Conservation (phyloP, 2,797 vertebrate genomes). For the Smutsia gigantea region DNA sequence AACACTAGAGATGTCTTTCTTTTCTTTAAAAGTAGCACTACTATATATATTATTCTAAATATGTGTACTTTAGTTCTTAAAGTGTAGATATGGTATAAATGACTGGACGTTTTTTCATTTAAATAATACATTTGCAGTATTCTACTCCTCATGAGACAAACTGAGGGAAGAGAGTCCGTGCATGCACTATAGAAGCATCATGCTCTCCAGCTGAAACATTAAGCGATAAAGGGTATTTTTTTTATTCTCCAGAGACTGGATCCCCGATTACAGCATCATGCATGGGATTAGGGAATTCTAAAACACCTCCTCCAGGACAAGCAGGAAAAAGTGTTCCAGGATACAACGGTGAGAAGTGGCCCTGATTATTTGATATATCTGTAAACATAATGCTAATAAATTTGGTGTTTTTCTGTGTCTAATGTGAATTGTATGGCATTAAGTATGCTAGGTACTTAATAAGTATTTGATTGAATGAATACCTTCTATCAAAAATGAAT, state of each 20-base stretch:
- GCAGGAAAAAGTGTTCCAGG: conserved; percentile 96
- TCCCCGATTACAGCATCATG: conserved; percentile 96
- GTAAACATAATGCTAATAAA: neutral
- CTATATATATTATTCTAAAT: neutral
- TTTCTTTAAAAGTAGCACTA: neutral
- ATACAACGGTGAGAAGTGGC: conserved; percentile 92
- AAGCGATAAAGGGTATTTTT: neutral
- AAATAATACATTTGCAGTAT: neutral
- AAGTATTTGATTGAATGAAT: neutral
- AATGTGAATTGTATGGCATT: neutral
- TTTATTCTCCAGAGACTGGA: conserved; percentile 91
- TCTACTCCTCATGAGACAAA: neutral
- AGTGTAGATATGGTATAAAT: neutral
- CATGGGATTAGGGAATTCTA: conserved; percentile 92
- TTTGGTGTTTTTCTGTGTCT: neutral
- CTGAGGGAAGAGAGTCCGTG: too few relatives aligned
- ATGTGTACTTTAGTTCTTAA: neutral
- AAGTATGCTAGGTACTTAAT: neutral
- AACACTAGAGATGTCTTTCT: neutral
- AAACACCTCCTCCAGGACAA: conserved; percentile 94
- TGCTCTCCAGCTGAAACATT: neutral
- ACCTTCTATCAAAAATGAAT: neutral
- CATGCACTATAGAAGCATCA: neutral
- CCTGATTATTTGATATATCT: neutral
- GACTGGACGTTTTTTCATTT: neutral